Conservation (phyloP, 2,888 invertebrate species). For the Smittia sp. region DNA sequence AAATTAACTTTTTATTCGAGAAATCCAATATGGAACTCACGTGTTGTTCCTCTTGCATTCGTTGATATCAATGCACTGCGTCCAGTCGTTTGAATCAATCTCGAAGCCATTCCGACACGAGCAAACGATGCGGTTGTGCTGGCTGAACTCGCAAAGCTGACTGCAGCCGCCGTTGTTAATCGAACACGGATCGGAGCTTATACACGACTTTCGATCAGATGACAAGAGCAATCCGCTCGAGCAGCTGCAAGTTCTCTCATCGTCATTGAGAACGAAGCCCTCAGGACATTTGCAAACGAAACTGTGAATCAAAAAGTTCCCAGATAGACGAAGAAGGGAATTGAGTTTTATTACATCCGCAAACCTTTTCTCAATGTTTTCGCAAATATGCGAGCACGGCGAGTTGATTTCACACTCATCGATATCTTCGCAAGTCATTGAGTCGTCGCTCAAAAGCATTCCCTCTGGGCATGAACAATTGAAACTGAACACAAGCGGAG, state of each 20-base stretch:
- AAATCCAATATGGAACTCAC: conserved; percentile 7
- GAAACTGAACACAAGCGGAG: conserved; percentile 48
- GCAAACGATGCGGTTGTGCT: conserved; percentile 45
- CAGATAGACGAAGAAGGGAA: conserved; percentile 52
- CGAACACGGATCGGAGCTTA: conserved; percentile 53
- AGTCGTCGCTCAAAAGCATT: conserved; percentile 45
- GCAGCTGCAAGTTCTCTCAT: conserved; percentile 49
- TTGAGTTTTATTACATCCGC: conserved; percentile 47
- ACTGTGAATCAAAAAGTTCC: conserved; percentile 39
- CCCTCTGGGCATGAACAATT: conserved; percentile 56
- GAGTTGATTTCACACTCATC: conserved; percentile 54
- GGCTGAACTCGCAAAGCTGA: conserved; percentile 49
- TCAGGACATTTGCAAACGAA: conserved; percentile 51
- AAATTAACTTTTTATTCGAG: background rate
- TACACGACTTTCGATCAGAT: conserved; percentile 48
- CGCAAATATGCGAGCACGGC: conserved; percentile 49
- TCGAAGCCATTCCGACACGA: conserved; percentile 54
- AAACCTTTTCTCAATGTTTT: conserved; percentile 56
- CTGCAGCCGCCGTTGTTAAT: conserved; percentile 58
- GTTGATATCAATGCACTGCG: conserved; percentile 51
- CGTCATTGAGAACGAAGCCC: conserved; percentile 39
- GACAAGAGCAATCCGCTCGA: conserved; percentile 50
- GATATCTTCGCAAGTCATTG: conserved; percentile 51
- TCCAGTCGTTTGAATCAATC: conserved; percentile 48
- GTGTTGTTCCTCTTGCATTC: conserved; percentile 51